Conservation (phyloP, 2,797 vertebrate species). For the Notoglanidium macrostoma region DNA sequence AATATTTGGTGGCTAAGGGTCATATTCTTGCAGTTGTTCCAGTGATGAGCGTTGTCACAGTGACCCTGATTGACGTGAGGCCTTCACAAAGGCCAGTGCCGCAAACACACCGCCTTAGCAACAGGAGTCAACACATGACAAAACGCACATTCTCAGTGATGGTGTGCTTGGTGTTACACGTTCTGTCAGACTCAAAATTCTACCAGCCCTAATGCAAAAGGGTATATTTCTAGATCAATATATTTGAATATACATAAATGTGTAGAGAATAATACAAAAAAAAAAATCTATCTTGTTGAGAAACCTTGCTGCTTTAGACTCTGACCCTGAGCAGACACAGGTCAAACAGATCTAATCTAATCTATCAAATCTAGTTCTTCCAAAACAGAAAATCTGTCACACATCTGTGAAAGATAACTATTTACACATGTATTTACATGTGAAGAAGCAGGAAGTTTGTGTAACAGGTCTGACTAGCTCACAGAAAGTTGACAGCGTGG, state of each 20-base stretch:
- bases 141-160: constrained; percentile 52
- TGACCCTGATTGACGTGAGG: constrained; percentile 68
- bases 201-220: constrained; percentile 2
- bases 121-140: constrained; percentile 35
- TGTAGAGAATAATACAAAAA: neutral
- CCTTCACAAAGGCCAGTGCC: constrained; percentile 65
- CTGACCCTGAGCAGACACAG: neutral
- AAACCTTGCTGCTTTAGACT: neutral
- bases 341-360: no score
- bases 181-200: constrained; percentile 23
- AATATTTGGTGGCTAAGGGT: constrained; percentile 80
- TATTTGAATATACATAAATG: no score
- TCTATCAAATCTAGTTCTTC: neutral
- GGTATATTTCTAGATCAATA: neutral
- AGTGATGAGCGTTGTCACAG: constrained; percentile 79
- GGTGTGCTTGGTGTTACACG: constrained; percentile 29
- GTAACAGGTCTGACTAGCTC: constrained; percentile 2
- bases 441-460: neutral
- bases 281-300: neutral
- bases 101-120: constrained; percentile 46
- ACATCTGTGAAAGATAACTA: neutral
- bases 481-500: neutral
- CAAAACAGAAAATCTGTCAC: neutral
- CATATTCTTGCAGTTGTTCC: constrained; percentile 78
- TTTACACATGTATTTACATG: neutral